Evolutionary conservation across 2,113 vertebrate species (phyloP).

Genomic region (Physeter macrocephalus): DNA sequence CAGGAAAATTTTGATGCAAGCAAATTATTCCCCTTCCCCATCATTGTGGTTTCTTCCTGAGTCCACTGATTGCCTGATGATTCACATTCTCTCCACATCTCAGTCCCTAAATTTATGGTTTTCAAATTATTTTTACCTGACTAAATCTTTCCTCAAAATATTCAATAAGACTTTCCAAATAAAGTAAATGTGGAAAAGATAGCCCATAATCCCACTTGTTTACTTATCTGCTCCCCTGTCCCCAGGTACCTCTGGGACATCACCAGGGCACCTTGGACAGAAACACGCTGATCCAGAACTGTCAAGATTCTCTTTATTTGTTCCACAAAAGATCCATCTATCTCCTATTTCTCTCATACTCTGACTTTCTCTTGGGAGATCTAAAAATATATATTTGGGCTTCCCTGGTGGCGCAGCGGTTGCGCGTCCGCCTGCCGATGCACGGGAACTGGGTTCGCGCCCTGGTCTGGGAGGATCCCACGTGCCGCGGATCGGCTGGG

Average conservation of each 20-base stretch:
- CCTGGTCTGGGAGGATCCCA: too few species aligned
- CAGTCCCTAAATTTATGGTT: neutral
- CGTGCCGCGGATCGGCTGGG: too few species aligned
- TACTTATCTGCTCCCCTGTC: neutral
- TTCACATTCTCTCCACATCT: neutral
- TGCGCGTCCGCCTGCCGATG: too few species aligned
- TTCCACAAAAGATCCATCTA: neutral
- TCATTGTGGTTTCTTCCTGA: neutral
- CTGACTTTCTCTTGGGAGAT: neutral
- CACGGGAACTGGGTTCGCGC: too few species aligned
- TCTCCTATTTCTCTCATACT: neutral
- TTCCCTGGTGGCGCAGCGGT: too few species aligned
- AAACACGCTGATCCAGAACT: neutral
- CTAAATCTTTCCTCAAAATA: neutral
- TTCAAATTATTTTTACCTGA: neutral
- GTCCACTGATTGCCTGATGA: neutral
- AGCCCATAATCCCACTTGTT: neutral
- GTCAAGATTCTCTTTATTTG: neutral
- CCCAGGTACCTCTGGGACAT: too few species aligned
- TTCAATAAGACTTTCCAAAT: neutral
- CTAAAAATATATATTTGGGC: neutral
- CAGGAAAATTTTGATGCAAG: neutral
- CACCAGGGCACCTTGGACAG: neutral
- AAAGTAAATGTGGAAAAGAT: neutral
- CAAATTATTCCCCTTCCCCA: neutral